A percentile compares a stretch with the other conserved stretches of the same genome.
Conservation (phyloP, 2,113 vertebrate species). For the Gobio gobio region DNA sequence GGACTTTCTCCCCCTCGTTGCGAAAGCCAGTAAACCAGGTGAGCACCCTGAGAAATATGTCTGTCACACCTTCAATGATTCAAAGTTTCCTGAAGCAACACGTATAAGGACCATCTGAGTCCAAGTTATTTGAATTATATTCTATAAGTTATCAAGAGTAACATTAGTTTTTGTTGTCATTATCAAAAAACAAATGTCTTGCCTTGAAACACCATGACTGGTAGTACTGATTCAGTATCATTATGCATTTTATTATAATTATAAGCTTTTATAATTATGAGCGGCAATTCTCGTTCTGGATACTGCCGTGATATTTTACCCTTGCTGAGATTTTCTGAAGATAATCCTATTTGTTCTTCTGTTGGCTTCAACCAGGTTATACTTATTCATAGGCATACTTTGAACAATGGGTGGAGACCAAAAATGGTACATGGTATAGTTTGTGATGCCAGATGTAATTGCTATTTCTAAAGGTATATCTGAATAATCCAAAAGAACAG, state of each 20-base stretch:
- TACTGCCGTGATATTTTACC: not conserved
- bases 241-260: not conserved
- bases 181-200: too few relatives aligned
- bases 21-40: constrained; percentile 86
- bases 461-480: not conserved
- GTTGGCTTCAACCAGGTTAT: not conserved
- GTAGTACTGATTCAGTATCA: not conserved
- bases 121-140: not conserved
- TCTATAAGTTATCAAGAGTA: not conserved
- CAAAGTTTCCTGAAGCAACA: not conserved
- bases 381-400: not conserved
- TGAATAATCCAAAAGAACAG: constrained; percentile 10
- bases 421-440: not conserved
- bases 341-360: not conserved
- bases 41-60: constrained; percentile 6
- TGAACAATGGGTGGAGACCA: not conserved
- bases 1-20: constrained; percentile 84
- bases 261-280: not conserved
- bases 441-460: not conserved
- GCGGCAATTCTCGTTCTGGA: not conserved
- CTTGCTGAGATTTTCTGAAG: not conserved
- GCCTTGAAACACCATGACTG: not conserved
- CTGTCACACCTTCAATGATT: not conserved
- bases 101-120: not conserved
- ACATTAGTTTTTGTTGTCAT: not conserved